phyloP scores from a whole-genome alignment of 1,140 invertebrate genomes.

The Rhyzopertha dominica region DNA sequence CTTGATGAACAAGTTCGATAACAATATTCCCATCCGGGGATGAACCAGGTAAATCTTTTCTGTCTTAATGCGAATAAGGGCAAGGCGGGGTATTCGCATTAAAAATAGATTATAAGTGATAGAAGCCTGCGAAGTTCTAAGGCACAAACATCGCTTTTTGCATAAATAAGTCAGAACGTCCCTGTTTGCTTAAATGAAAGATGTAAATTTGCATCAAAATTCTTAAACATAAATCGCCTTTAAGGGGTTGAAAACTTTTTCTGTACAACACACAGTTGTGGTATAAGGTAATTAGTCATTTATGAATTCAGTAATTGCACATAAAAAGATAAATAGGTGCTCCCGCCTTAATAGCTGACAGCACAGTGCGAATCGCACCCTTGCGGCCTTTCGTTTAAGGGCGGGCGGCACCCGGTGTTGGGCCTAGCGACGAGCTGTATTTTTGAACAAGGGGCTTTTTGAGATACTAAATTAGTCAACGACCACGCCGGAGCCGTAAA shows the following conservation, averaged over 20 bases:
- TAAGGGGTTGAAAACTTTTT: slow-evolving; percentile 39
- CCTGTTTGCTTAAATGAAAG: too few relatives aligned
- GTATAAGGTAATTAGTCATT: slow-evolving; percentile 44
- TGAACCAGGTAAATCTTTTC: too few relatives aligned
- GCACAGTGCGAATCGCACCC: slow-evolving; percentile 19
- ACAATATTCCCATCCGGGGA: too few relatives aligned
- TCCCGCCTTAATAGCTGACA: slow-evolving; percentile 31
- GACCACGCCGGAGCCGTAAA: slow-evolving; percentile 25
- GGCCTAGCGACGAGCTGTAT: slow-evolving; percentile 22
- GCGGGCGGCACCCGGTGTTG: slow-evolving; percentile 9
- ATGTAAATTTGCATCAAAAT: too few relatives aligned
- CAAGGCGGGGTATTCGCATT: too few relatives aligned
- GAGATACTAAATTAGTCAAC: slow-evolving; percentile 41
- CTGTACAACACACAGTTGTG: slow-evolving; percentile 36
- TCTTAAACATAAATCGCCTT: slow-evolving; percentile 36
- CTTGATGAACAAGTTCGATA: too few relatives aligned
- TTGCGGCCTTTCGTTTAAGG: slow-evolving; percentile 21
- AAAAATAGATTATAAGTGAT: too few relatives aligned
- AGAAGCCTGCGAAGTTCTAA: too few relatives aligned
- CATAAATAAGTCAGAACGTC: too few relatives aligned
- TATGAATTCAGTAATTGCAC: slow-evolving; percentile 46
- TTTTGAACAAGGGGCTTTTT: slow-evolving; percentile 31
- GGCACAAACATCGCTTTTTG: too few relatives aligned
- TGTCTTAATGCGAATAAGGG: too few relatives aligned
- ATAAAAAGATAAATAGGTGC: slow-evolving; percentile 47